These are phyloP conservation scores for Brachystomella parvula DNA, from an alignment of 1,140 invertebrate species.

Conservation along the genomic window DNA sequence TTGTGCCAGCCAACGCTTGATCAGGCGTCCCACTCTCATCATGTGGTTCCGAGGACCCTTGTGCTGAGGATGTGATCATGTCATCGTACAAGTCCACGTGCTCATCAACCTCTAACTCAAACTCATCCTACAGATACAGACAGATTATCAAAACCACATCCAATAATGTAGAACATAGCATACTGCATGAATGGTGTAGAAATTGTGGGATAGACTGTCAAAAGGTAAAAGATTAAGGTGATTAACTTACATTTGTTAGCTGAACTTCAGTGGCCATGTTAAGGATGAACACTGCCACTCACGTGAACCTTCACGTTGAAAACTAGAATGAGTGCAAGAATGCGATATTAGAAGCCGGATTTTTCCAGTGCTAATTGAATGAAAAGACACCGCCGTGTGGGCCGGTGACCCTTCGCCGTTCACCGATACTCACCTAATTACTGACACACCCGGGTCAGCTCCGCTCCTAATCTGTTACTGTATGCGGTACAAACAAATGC, in stretches of 20 bases:
- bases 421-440: no score
- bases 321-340: no score
- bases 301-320: no score
- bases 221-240: background rate
- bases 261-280: background rate
- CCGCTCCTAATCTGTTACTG: no score
- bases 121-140: conserved; percentile 61
- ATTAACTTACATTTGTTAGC: background rate
- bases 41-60: conserved; percentile 44
- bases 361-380: no score
- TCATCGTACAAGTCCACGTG: conserved; percentile 94
- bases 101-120: conserved; percentile 54
- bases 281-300: no score
- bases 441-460: no score
- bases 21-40: conserved; percentile 12
- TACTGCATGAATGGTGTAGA: background rate
- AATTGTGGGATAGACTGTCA: background rate
- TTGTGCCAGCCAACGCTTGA: background rate
- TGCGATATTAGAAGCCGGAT: no score
- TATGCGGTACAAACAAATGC: no score
- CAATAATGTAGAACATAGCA: background rate
- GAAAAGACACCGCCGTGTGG: no score
- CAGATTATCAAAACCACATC: background rate
- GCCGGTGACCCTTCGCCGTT: no score
- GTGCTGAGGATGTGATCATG: conserved; percentile 69